phyloP scores from a whole-genome alignment of 2,113 vertebrate species.

The Thalassarche chlororhynchos region DNA sequence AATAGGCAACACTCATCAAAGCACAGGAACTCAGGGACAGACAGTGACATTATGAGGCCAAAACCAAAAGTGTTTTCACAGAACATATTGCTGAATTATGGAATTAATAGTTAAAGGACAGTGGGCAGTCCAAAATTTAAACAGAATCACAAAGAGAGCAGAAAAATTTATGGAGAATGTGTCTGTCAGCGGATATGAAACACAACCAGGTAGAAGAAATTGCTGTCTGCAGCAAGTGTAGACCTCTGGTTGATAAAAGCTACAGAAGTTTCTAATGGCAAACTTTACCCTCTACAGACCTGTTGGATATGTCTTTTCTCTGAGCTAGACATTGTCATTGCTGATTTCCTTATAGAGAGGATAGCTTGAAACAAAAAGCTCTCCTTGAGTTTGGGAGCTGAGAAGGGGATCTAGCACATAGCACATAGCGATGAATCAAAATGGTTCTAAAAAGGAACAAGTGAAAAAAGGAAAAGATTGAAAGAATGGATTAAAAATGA shows the following conservation, averaged over 20 bases:
- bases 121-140: background rate
- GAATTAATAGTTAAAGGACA: background rate
- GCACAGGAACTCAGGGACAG: background rate
- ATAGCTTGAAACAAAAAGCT: background rate
- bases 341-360: background rate
- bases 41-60: background rate
- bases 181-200: background rate
- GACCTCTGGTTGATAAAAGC: background rate
- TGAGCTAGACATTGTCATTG: background rate
- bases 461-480: background rate
- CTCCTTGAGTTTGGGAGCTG: background rate
- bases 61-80: background rate
- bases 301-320: background rate
- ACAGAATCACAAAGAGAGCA: background rate
- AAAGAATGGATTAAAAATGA: background rate
- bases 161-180: background rate
- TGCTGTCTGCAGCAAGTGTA: background rate
- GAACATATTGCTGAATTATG: background rate
- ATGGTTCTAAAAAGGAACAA: background rate
- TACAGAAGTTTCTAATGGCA: background rate
- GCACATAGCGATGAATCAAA: background rate
- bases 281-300: background rate
- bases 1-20: background rate
- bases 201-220: background rate
- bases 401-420: background rate